Evolutionary conservation across 2,113 vertebrate genomes (phyloP), one percentile per base, ranked within the genome.

Genomic region (Elaphurus davidianus): DNA sequence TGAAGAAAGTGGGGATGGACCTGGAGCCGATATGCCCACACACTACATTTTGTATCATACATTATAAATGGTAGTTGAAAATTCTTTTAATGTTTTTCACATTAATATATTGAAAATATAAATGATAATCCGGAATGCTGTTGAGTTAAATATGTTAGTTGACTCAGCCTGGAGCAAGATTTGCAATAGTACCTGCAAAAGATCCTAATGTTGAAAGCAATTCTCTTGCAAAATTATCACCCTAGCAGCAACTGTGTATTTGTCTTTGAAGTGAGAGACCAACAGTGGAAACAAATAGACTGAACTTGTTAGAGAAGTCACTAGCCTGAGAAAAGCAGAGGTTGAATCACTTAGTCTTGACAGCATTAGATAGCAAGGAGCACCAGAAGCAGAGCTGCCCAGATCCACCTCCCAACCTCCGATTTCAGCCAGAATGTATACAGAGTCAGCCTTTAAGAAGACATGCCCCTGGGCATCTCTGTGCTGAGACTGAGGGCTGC

Each of bases 131-230:
- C 97, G 98, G 28, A 98, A 90, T 8, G 96, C 98, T 90, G 98
- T 98, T 2, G 90, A 84, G 52, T 98, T 99, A 27, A 93, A 99
- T 62, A 97, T 99, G 6, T 94, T 99, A 99, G 96, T 98, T 97
- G 1, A 98, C 98, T 28, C 4, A 96, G 14, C 92, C 96, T 0
- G 98, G 98, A 11, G 97, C 99, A 93, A 98, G 98, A 1, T 99
- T 99, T 98, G 96, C 96, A 1, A 97, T 99, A 27, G 99, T 98
- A 36, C 98, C 98, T 62, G 98, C 98, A 7, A 98, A 95, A 97
- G 99, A 99, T 97, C 98, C 98, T 0, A 99, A 99, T 96, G 98
- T 99, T 19, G 99, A 98, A 2, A 94, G 96, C 2, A 99, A 99
- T 96, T 98, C 98, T 0, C 96, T 99, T 99, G 33, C 99, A 99